phyloP scores from a whole-genome alignment of 2,888 invertebrate genomes.

The Salpingus planirostris region DNA sequence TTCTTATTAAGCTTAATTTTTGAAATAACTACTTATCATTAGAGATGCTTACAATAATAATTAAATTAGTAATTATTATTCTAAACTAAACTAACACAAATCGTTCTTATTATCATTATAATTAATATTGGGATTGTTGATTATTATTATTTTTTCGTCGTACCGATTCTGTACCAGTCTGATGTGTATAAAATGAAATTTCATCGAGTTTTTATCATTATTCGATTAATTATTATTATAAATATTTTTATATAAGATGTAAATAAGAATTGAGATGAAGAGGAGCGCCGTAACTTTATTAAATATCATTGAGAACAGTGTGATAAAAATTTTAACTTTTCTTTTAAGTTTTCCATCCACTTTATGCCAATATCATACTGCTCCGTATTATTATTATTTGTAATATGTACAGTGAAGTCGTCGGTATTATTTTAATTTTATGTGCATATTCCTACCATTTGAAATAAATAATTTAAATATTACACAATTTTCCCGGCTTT shows the following conservation, averaged over 20 bases:
- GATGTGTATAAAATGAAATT: slow-evolving; percentile 23
- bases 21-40: background rate
- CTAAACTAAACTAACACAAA: too few relatives aligned
- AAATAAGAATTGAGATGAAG: slow-evolving; percentile 21
- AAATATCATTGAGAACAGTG: slow-evolving; percentile 13
- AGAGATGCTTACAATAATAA: too few relatives aligned
- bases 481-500: too few relatives aligned
- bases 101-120: too few relatives aligned
- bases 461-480: slow-evolving; percentile 14
- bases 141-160: slow-evolving; percentile 5
- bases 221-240: slow-evolving; percentile 14
- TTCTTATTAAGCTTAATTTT: too few relatives aligned
- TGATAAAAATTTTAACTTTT: slow-evolving; percentile 21
- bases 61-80: too few relatives aligned
- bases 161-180: slow-evolving; percentile 16
- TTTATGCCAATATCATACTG: slow-evolving; percentile 20
- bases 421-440: slow-evolving; percentile 28
- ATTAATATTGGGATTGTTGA: slow-evolving; percentile 11
- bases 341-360: slow-evolving; percentile 13
- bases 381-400: slow-evolving; percentile 20
- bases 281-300: slow-evolving; percentile 13
- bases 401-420: slow-evolving; percentile 25
- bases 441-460: slow-evolving; percentile 25
- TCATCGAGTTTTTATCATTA: slow-evolving; percentile 12
- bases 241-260: slow-evolving; percentile 16